These are phyloP conservation scores for Eudemis profundana DNA, from an alignment of 2,888 invertebrate genomes.

Conservation along the genomic window DNA sequence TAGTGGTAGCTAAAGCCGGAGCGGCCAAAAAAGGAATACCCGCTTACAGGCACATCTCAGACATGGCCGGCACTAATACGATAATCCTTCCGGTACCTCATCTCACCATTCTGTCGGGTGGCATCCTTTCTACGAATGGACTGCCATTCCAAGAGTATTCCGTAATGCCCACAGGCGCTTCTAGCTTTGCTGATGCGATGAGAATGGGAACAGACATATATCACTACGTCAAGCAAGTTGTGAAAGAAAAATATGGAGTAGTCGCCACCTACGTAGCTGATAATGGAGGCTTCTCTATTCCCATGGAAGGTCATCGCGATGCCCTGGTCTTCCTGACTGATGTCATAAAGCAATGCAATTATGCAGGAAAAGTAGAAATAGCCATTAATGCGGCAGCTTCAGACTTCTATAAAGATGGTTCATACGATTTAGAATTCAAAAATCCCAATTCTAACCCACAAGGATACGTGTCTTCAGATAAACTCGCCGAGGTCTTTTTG, in stretches of 20 bases:
- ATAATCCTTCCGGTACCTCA: slow-evolving; percentile 98
- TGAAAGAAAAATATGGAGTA: slow-evolving; percentile 94
- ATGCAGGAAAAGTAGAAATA: slow-evolving; percentile 95
- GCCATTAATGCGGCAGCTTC: slow-evolving; percentile 99
- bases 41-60: slow-evolving; percentile 96
- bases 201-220: slow-evolving; percentile 98
- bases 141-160: slow-evolving; percentile 98
- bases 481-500: slow-evolving; percentile 93
- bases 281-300: slow-evolving; percentile 99
- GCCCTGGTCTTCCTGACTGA: slow-evolving; percentile 92
- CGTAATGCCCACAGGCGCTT: slow-evolving; percentile 96
- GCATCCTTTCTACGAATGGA: slow-evolving; percentile 98
- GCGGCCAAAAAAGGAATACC: slow-evolving; percentile 97
- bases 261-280: slow-evolving; percentile 98
- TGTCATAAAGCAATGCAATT: slow-evolving; percentile 97
- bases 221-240: slow-evolving; percentile 95
- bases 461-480: slow-evolving; percentile 92
- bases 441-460: slow-evolving; percentile 95
- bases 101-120: slow-evolving; percentile 99
- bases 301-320: slow-evolving; percentile 97
- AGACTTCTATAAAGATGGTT: slow-evolving; percentile 94
- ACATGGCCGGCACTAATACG: slow-evolving; percentile 94
- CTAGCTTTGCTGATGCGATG: slow-evolving; percentile 97
- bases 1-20: slow-evolving; percentile 98
- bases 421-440: slow-evolving; percentile 99